Base-by-base conservation (phyloP, 2,888 invertebrate species). In the Oscheius myriophilus region DNA sequence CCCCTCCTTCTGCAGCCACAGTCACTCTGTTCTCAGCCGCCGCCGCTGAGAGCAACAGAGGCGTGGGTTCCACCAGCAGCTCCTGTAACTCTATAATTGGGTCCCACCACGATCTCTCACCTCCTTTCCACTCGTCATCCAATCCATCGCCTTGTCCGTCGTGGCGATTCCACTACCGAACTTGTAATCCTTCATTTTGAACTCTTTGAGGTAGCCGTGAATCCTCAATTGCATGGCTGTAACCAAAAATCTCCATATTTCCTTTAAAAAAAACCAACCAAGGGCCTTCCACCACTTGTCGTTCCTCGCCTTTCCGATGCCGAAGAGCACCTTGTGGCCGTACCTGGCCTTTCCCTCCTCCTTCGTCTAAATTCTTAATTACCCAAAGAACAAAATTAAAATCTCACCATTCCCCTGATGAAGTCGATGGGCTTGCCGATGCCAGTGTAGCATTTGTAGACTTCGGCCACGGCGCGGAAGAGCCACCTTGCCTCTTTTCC, bases 341-440 rank as follows among this genome's bases (percentile, higher is more conserved):
- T 69, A 71, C 33, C 67, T 70, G 41, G 63, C 62, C 49, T 69
- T 41, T 64, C 63, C 64, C 23, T 70, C 70, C 58, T 76, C 72
- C 51, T 72, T 72, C 16, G 53, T 26, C 75, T 75, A 52, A 11
- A 69, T 4, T 6, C n/a, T 16, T 33, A n/a, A 16, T 41, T 18
- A 43, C n/a, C 18, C 11, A n/a, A 14, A n/a, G 18, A 43, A 25
- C 12, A 6, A 14, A 43, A 25, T 6, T 14, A 9, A 54, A 41
- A n/a, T 18, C 69, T 59, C 61, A 76, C 79, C 65, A 57, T 69
- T 64, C 81, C 81, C 43, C 79, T 69, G n/a, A 82, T 25, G 58
- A 76, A 82, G 26, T 75, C 79, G 18, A 82, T 75, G 2, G 79
- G 72, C 43, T 78, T 79, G 9, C 67, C 73, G n/a, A 77, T 52